Base-by-base conservation (phyloP, 2,113 vertebrate species). In the Motacilla alba region DNA sequence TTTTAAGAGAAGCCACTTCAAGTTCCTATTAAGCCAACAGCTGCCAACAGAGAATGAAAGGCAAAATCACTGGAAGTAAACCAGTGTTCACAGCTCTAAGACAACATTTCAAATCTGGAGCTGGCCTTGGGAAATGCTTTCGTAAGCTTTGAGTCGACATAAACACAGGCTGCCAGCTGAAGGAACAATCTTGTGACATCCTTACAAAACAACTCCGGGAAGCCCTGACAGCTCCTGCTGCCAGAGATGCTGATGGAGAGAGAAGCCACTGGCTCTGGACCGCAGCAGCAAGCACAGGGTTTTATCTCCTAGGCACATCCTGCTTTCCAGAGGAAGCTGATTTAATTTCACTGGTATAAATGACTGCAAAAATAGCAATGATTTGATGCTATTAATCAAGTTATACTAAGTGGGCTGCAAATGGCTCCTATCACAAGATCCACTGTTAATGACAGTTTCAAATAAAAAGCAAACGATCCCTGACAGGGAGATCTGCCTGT, bases 381-480 rank as follows among this genome's bases (percentile, higher is more conserved):
- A 81, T 24, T 74, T 59, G 37, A 56, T 63, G 20, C 18, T 70
- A n/a, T 63, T 89, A 83, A 81, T 83, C 21, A 81, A 47, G 60
- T 91, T 39, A 63, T 17, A 41, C 46, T 46, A 47, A 78, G 46
- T 66, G 64, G 55, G 33, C 64, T 93, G 47, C 39, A 67, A 83
- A 88, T 0, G 2, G 53, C 28, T 89, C 30, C 44, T 13, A 16
- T 22, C 35, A 18, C 50, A 56, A 66, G 68, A 17, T 39, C 31
- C 41, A 22, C 43, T 26, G 35, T 37, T 37, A 67, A 43, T n/a
- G 79, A 27, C 16, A 66, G 50, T 37, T 53, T 52, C 46, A 58
- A 62, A 35, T 0, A 2, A 80, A 69, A 81, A n/a, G 41, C 0
- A 0, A 80, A 31, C 0, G 2, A 33, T 35, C 2, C 18, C 44